Conservation (phyloP, 2,113 vertebrate genomes). For the Notiomystis cincta region DNA sequence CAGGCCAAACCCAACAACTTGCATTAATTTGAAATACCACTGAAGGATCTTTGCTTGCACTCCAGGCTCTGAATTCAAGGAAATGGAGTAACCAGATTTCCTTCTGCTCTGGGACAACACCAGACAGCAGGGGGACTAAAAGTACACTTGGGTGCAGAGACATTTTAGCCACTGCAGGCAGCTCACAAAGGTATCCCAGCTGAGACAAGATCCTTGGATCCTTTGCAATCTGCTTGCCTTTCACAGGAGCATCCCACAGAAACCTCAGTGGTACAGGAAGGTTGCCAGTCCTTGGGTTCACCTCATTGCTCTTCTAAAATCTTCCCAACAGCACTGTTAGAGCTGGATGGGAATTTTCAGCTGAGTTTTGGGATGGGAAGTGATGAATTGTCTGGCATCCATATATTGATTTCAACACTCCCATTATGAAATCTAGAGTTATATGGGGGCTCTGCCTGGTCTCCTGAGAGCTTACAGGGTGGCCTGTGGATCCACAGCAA, state of each 20-base stretch:
- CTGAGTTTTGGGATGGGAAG: conserved; percentile 4
- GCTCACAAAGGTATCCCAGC: background rate
- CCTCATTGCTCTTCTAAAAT: background rate
- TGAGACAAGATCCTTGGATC: background rate
- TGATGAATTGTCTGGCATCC: conserved; percentile 23
- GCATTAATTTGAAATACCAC: background rate
- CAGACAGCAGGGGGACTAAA: background rate
- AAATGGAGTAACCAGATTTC: background rate
- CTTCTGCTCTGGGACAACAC: background rate
- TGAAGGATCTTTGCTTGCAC: background rate
- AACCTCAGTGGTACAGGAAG: background rate
- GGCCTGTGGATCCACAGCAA: conserved; percentile 16
- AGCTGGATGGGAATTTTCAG: background rate
- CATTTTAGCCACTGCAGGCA: background rate
- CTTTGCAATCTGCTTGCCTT: background rate
- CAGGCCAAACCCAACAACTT: background rate
- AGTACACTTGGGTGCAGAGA: fast-evolving
- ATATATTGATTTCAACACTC: conserved; percentile 40
- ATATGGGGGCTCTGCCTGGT: background rate
- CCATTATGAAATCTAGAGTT: conserved; percentile 6
- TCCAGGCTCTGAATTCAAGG: background rate
- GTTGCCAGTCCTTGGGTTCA: background rate
- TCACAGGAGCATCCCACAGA: background rate
- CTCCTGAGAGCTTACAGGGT: conserved; percentile 40
- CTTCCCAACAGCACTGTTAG: background rate